These are phyloP conservation scores for Lamprotornis superbus DNA, from an alignment of 2,113 vertebrate genomes.

Conservation along the genomic window DNA sequence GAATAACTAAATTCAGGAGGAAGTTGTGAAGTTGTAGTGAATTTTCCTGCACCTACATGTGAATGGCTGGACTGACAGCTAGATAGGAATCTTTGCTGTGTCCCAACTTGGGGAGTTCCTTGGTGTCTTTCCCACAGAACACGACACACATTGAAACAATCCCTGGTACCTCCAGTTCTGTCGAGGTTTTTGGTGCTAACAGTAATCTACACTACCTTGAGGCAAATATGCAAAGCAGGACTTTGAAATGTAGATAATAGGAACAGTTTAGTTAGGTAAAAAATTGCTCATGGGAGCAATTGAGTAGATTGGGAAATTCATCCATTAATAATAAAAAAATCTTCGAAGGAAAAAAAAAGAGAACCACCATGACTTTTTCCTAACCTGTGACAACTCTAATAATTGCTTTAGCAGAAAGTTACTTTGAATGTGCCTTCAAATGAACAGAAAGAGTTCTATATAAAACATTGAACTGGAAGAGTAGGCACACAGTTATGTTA, in stretches of 20 bases:
- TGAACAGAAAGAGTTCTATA: neutral
- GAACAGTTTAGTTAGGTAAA: neutral
- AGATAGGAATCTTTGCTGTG: neutral
- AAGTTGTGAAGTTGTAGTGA: neutral
- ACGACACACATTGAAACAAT: neutral
- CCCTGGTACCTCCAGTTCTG: neutral
- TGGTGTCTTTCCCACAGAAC: neutral
- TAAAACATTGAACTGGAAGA: neutral
- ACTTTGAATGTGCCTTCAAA: neutral
- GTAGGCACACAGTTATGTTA: neutral
- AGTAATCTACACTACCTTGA: neutral
- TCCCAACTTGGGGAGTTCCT: neutral
- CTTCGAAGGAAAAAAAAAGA: neutral
- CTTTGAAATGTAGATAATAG: neutral
- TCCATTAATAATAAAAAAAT: neutral
- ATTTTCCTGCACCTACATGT: neutral
- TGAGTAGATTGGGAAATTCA: neutral
- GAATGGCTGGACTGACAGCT: fast-evolving
- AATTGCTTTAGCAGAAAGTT: neutral
- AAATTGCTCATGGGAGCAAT: neutral
- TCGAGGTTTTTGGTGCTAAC: neutral
- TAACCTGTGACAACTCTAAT: neutral
- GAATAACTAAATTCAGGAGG: neutral
- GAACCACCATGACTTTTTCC: neutral
- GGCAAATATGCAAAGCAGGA: neutral